These are phyloP conservation scores for Amphiprion ocellaris DNA, from an alignment of 2,113 vertebrate species.

Conservation along the genomic window DNA sequence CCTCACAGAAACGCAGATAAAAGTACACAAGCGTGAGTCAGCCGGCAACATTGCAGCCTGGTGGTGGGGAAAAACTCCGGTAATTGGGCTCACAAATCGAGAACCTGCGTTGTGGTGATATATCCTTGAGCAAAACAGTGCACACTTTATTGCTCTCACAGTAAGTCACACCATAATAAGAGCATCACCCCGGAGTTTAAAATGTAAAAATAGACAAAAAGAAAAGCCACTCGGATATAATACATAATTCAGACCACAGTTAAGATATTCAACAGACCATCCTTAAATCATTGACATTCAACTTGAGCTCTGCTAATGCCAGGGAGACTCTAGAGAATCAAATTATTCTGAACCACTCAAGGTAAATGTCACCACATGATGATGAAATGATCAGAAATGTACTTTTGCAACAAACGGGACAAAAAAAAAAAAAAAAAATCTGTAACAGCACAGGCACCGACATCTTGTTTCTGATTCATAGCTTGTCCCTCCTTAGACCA, in stretches of 20 bases:
- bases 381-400: conserved; percentile 58
- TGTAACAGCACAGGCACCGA: neutral
- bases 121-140: conserved; percentile 4
- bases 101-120: conserved; percentile 6
- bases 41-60: conserved; percentile 13
- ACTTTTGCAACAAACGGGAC: conserved; percentile 25
- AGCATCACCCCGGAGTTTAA: conserved; percentile 8
- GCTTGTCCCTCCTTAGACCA: neutral
- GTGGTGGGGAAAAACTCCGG: conserved; percentile 11
- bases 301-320: conserved; percentile 66
- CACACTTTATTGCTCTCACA: conserved; percentile 1
- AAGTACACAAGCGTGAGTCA: conserved; percentile 22
- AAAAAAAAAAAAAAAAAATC: conserved; percentile 18
- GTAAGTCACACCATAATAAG: neutral
- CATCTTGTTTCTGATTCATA: neutral
- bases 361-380: conserved; percentile 69
- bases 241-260: conserved; percentile 50
- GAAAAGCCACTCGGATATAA: conserved; percentile 29
- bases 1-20: conserved; percentile 22
- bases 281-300: conserved; percentile 70
- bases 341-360: conserved; percentile 60
- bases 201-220: conserved; percentile 44
- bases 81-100: conserved; percentile 25
- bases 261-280: conserved; percentile 55
- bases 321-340: conserved; percentile 50